Base-by-base conservation (phyloP, 2,888 invertebrate species). In the Pocota personata region DNA sequence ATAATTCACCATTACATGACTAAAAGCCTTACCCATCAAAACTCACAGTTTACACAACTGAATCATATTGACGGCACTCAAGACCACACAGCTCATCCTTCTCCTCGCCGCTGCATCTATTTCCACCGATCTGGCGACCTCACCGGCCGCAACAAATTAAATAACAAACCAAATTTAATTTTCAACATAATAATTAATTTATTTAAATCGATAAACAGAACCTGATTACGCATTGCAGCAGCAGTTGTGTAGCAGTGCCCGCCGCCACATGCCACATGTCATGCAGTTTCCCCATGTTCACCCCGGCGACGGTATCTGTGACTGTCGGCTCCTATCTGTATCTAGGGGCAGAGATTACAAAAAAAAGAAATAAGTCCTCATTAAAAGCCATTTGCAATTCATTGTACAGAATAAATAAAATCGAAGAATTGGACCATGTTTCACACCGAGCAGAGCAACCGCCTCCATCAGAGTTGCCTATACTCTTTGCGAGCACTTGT, bases 381-480 rank as follows among this genome's bases (percentile, higher is more conserved):
- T 84, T 84, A 79, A 84, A 79, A 58, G 19, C 58, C 80, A 76
- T 84, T 84, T 80, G 71, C 75, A 71, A 80, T 84, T 76, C 75
- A 80, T 78, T 80, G 71, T 71, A 76, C 64, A 57, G 67, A 75
- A 84, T 75, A 84, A 75, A 84, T 84, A 75, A 79, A 75, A 80
- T 79, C 84, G 50, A 84, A 78, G 79, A 84, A 84, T 84, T 84
- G 75, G 73, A 79, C 79, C 84, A 75, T 75, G 55, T 62, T 84
- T 84, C 57, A 57, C 83, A 73, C 62, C 35, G 73, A 27, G 35
- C 2, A 57, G 19, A 4, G 10, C 21, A 10, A 19, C 14, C 48
- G 35, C n/a, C 40, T 37, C 12, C 48, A 57, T 57, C 14, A 7
- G 19, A 2, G 14, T 14, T n/a, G 37, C 14, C 7, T 10, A 10